These are phyloP conservation scores for Crambe crambe DNA, from an alignment of 37 sponge, comb jelly and placozoan species.

Conservation along the genomic window DNA sequence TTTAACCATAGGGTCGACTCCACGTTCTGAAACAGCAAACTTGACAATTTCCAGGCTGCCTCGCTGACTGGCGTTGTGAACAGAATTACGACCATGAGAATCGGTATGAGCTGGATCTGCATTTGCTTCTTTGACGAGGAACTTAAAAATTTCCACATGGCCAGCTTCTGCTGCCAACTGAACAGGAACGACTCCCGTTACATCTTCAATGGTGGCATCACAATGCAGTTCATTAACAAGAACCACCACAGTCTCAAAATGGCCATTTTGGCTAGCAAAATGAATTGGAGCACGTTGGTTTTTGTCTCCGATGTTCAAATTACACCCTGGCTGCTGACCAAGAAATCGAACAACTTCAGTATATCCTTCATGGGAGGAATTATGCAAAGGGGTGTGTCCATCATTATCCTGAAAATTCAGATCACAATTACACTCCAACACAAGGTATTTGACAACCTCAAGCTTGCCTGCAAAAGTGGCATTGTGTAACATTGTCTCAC, in stretches of 20 bases:
- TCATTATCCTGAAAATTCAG: conserved; percentile 27
- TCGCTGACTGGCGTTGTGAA: conserved; percentile 52
- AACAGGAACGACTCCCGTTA: conserved; percentile 23
- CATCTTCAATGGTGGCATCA: conserved; percentile 28
- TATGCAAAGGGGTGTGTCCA: conserved; percentile 42
- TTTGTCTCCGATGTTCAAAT: conserved; percentile 21
- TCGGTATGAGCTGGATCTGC: conserved; percentile 5
- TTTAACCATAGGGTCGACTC: background rate
- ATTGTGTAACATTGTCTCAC: conserved; percentile 39
- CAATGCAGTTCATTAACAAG: conserved; percentile 17
- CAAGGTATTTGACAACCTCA: conserved; percentile 26
- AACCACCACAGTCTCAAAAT: conserved; percentile 21
- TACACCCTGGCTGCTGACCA: conserved; percentile 22
- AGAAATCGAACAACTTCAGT: conserved; percentile 27
- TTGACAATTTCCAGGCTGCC: conserved; percentile 51
- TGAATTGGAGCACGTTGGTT: conserved; percentile 45
- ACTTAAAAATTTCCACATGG: conserved; percentile 26
- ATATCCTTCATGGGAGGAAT: conserved; percentile 42
- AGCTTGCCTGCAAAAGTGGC: conserved; percentile 28
- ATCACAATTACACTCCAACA: conserved; percentile 23
- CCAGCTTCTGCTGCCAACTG: conserved; percentile 48
- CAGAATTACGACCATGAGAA: conserved; percentile 18
- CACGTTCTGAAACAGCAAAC: conserved; percentile 26
- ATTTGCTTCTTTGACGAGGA: conserved; percentile 11
- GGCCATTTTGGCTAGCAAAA: conserved; percentile 50